Base-by-base conservation (phyloP, 2,797 vertebrate genomes). In the Mycteria americana region DNA sequence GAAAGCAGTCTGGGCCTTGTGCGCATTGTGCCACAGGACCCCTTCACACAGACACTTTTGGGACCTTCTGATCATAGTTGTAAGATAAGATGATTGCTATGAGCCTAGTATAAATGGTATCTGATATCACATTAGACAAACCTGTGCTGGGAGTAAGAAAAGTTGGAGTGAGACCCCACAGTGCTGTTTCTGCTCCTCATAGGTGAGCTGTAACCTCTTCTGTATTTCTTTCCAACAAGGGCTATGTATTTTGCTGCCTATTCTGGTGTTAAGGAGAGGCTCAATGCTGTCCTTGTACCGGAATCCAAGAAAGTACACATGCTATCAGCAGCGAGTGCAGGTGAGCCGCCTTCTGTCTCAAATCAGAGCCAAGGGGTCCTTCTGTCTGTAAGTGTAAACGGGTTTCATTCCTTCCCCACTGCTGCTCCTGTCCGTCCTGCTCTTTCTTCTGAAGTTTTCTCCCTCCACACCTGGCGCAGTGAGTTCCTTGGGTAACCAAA, bases 191-290 rank as follows among this genome's bases (percentile, higher is more conserved):
- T 84, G 62, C 51, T 74, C 18, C 43, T 92, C 27, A 6, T 1
- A 53, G 25, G 16, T 53, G 46, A 85, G 9, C 37, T 83, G 11
- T 89, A 64, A 94, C 65, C 11, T 80, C 25, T 46, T 56, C 21
- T 85, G 50, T 56, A 25, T 87, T 65, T 90, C 75, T 82, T 81
- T 92, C 56, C 82, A 81, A 91, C 23, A 59, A 98, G 97, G 64
- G 97, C 97, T 75, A 96, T 98, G 91, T 98, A 98, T 96, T 98
- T 98, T 97, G 97, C 97, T 92, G 83, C 95, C 62, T 98, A 97
- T 93, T 97, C 97, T 74, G 78, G 88, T 53, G n/a, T 73, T 76
- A 98, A 98, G 83, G 97, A 98, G 86, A 95, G 56, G 69, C 96
- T 97, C 79, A 97, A 97, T 84, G 76, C 72, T 69, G 78, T 97